Evolutionary conservation across 1,140 invertebrate genomes (phyloP), one percentile per base, ranked within the genome.

Genomic region (Stegodyphus dumicola): DNA sequence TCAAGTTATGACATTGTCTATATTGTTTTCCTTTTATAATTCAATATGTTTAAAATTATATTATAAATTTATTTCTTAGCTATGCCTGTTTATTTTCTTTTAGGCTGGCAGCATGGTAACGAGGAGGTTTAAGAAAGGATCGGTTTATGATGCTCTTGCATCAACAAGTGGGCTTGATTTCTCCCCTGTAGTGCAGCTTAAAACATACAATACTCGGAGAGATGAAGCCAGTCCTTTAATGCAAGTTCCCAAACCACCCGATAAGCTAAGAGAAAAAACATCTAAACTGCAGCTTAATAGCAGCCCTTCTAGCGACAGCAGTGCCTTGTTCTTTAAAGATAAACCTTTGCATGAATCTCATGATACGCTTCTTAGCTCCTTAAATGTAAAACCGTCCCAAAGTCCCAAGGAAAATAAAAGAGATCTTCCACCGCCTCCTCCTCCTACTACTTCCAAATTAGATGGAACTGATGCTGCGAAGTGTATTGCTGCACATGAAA

Each of bases 401-500:
- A 67, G 65, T n/a, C 65, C 65, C 6, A 15, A 67, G 2, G 65
- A 13, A 67, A 9, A 60, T 15, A 60, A 60, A 60, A 33, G 33
- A 33, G 33, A 33, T 33, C 33, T 33, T 33, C 33, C 33, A 33
- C 33, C 33, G 3, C 33, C 33, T 33, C 33, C 33, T 33, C 33
- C 33, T 33, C 15, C 69, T 10, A 48, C 56, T n/a, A 7, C 13
- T 17, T 53, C 67, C n/a, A 65, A 77, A 66, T 56, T 56, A 15
- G 80, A 76, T 66, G 71, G n/a, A 13, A 84, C 60, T 74, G 66
- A 56, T 11, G 13, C 15, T 7, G n/a, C 53, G 13, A 77, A 77
- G 33, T 86, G 84, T n/a, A 56, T 86, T 74, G 70, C 75, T 65
- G 84, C 84, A 81, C 95, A 95, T 92, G 95, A 95, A 90, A 95